These are phyloP conservation scores for Neomonachus schauinslandi DNA, from an alignment of 2,113 vertebrate genomes.

Conservation along the genomic window DNA sequence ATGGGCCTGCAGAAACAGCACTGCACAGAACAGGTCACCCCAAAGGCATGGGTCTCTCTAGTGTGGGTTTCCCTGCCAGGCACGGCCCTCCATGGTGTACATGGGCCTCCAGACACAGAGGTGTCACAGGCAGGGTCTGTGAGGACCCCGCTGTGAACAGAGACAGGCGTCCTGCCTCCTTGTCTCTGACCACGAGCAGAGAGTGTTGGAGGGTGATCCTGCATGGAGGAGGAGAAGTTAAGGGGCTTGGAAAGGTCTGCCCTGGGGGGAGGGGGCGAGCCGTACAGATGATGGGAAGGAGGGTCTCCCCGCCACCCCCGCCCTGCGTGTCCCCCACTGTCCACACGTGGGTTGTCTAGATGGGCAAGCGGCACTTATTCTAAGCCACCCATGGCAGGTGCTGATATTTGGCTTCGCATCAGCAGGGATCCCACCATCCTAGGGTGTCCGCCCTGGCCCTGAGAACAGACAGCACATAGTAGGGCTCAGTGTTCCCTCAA, in stretches of 20 bases:
- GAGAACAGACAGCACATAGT: accelerated
- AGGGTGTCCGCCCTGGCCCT: accelerated
- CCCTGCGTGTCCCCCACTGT: accelerated
- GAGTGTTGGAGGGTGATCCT: no score
- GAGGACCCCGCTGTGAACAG: not conserved
- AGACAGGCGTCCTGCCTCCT: accelerated
- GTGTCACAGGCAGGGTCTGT: not conserved
- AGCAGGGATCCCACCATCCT: accelerated
- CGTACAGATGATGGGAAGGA: not conserved
- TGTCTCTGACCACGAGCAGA: not conserved
- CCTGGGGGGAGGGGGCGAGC: not conserved
- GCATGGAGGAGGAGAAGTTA: not conserved
- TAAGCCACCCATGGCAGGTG: accelerated
- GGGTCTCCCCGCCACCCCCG: not conserved
- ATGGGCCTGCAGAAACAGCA: no score
- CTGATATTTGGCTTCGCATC: not conserved
- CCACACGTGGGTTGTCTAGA: no score
- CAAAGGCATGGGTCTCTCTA: not conserved
- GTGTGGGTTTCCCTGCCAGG: not conserved
- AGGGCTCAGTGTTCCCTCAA: not conserved
- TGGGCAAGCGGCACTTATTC: not conserved
- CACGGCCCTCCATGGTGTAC: not conserved
- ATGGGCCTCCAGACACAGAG: no score
- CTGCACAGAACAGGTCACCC: not conserved
- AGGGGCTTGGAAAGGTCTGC: not conserved